Percentiles rank a stretch among this genome's conserved stretches.
Conservation (phyloP, 30 jellyfish, hydroid and myxozoan species). For the Clytia hemisphaerica region DNA sequence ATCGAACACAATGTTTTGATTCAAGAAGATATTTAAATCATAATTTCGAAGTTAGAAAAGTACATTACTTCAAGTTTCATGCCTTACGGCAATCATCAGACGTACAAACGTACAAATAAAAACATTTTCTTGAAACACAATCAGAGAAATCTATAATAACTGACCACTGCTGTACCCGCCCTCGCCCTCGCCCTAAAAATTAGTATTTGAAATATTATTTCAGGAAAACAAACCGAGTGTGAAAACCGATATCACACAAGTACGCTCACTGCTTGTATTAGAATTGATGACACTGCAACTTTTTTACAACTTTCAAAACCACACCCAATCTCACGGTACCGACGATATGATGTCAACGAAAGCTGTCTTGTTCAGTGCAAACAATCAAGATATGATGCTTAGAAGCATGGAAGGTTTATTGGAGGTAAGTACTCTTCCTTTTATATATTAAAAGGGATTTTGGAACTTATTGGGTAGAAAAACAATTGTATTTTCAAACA, state of each 20-base stretch:
- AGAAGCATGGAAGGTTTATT: conserved; percentile 94
- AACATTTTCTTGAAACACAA: too few species aligned
- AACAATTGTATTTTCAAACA: too few species aligned
- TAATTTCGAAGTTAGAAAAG: too few species aligned
- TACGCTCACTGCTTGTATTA: conserved; percentile 76
- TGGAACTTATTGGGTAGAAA: too few species aligned
- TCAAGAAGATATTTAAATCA: background rate
- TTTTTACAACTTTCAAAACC: conserved; percentile 71
- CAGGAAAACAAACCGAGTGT: conserved; percentile 27
- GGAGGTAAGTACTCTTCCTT: conserved; percentile 48
- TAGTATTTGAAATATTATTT: too few species aligned
- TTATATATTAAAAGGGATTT: background rate
- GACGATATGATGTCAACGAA: conserved; percentile 36
- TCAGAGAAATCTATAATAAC: too few species aligned
- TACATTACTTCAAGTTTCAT: too few species aligned
- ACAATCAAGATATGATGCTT: conserved; percentile 55
- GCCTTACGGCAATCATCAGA: background rate
- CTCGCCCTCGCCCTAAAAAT: too few species aligned
- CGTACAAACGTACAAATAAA: background rate
- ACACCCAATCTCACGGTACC: conserved; percentile 48
- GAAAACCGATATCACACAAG: conserved; percentile 58
- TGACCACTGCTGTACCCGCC: too few species aligned
- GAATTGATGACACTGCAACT: conserved; percentile 97
- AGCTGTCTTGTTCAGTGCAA: conserved; percentile 37
- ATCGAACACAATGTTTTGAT: too few species aligned